phyloP scores from a whole-genome alignment of 2,888 invertebrate genomes.

The Halictus ligatus region DNA sequence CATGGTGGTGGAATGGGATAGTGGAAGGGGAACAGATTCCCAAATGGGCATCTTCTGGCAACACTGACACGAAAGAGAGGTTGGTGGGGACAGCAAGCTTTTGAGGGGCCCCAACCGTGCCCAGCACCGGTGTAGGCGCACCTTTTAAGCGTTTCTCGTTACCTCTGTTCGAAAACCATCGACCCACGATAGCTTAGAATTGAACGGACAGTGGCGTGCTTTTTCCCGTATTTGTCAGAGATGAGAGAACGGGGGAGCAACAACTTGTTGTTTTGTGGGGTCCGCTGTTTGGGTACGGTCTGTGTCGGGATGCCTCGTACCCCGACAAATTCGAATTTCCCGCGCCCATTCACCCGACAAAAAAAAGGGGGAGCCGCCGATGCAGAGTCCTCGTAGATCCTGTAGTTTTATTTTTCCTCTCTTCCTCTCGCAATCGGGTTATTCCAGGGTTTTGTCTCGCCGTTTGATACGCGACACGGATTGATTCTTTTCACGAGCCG shows the following conservation, averaged over 20 bases:
- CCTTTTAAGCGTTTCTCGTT: conserved; percentile 21
- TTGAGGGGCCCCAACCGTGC: too few relatives aligned
- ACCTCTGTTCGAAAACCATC: conserved; percentile 11
- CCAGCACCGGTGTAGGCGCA: not conserved
- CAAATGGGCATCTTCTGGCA: too few relatives aligned
- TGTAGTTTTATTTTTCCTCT: not conserved
- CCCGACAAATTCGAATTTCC: not conserved
- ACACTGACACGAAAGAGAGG: too few relatives aligned
- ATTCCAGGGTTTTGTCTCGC: conserved; percentile 1
- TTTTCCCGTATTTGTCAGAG: not conserved
- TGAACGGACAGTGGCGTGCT: conserved; percentile 18
- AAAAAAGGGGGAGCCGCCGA: not conserved
- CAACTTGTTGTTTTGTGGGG: conserved; percentile 17
- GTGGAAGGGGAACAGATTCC: too few relatives aligned
- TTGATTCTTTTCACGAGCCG: conserved; percentile 32
- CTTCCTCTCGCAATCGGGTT: not conserved
- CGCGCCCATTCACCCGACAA: not conserved
- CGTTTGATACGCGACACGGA: not conserved
- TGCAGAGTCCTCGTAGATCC: not conserved
- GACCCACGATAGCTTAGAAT: conserved; percentile 1
- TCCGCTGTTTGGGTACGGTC: not conserved
- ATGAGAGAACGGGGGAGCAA: not conserved
- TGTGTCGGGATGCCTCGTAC: not conserved
- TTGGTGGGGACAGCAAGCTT: too few relatives aligned
- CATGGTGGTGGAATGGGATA: too few relatives aligned